Evolutionary conservation across 1,140 invertebrate species (phyloP).

Genomic region (Cephus cinctus): DNA sequence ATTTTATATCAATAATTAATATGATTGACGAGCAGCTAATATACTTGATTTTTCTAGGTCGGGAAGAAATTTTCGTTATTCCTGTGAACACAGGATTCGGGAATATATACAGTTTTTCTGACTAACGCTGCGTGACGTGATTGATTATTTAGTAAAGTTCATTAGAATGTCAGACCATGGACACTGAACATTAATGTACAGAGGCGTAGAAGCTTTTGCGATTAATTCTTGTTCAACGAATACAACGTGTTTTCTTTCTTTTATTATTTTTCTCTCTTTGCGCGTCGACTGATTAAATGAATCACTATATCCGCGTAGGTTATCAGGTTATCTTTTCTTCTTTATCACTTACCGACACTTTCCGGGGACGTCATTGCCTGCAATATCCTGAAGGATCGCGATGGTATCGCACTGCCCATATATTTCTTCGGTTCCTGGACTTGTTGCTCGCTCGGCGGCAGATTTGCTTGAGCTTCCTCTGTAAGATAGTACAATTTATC

Average conservation of each 20-base stretch:
- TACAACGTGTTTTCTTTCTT: slow-evolving; percentile 8
- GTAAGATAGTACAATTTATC: no score
- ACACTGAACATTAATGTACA: slow-evolving; percentile 34
- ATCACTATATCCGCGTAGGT: neutral
- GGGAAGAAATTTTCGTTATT: slow-evolving; percentile 32
- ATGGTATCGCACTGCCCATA: slow-evolving; percentile 80
- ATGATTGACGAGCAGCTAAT: no score
- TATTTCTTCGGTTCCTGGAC: slow-evolving; percentile 75
- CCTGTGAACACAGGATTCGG: slow-evolving; percentile 52
- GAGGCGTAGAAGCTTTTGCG: slow-evolving; percentile 33
- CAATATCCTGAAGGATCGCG: slow-evolving; percentile 80
- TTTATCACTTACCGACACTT: slow-evolving; percentile 48
- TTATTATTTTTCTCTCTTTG: slow-evolving; percentile 8
- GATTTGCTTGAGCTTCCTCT: slow-evolving; percentile 58
- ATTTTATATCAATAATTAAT: no score
- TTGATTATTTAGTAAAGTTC: slow-evolving; percentile 12
- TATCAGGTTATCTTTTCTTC: neutral
- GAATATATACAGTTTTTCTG: slow-evolving; percentile 24
- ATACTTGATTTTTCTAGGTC: no score
- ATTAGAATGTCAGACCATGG: slow-evolving; percentile 26
- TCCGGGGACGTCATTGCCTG: slow-evolving; percentile 77
- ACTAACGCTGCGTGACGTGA: slow-evolving; percentile 5
- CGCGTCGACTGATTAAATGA: neutral
- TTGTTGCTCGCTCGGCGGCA: slow-evolving; percentile 68
- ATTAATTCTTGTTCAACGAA: slow-evolving; percentile 27